A percentile compares a stretch with the other conserved stretches of the same genome.
Conservation (phyloP, 2,113 vertebrate species). For the Lasiurus cinereus region DNA sequence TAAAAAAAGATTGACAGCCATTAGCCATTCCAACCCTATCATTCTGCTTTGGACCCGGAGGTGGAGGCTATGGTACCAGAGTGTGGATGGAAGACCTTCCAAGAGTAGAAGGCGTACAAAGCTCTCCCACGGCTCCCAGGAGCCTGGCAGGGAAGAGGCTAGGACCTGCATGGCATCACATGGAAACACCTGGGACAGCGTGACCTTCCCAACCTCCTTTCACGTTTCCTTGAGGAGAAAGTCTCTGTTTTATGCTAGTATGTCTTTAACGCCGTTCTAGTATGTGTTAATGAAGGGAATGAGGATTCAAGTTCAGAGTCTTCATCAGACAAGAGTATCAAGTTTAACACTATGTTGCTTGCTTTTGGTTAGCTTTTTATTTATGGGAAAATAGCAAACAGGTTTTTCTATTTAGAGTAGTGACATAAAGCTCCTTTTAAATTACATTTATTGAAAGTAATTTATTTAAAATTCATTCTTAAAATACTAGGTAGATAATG, state of each 20-base stretch:
- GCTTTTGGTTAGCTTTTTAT: not conserved
- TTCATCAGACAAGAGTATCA: not conserved
- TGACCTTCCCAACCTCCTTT: not conserved
- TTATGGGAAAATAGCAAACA: not conserved
- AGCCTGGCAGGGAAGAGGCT: not conserved
- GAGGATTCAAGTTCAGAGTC: not conserved
- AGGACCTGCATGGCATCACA: not conserved
- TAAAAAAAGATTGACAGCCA: not conserved
- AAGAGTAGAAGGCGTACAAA: not conserved
- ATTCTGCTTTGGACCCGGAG: not conserved
- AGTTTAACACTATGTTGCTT: not conserved
- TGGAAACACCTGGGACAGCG: accelerated
- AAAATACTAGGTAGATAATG: not conserved
- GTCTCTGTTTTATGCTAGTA: not conserved
- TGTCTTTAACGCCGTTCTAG: not conserved
- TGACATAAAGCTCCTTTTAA: not conserved
- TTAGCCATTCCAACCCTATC: not conserved
- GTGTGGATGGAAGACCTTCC: not conserved
- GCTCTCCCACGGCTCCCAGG: accelerated
- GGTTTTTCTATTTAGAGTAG: not conserved
- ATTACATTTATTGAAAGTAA: not conserved
- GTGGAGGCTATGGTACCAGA: not conserved
- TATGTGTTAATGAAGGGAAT: not conserved
- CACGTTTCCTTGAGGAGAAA: not conserved
- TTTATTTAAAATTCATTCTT: not conserved